These are phyloP conservation scores for Hecatera dysodea DNA, from an alignment of 2,888 invertebrate species.

Conservation along the genomic window DNA sequence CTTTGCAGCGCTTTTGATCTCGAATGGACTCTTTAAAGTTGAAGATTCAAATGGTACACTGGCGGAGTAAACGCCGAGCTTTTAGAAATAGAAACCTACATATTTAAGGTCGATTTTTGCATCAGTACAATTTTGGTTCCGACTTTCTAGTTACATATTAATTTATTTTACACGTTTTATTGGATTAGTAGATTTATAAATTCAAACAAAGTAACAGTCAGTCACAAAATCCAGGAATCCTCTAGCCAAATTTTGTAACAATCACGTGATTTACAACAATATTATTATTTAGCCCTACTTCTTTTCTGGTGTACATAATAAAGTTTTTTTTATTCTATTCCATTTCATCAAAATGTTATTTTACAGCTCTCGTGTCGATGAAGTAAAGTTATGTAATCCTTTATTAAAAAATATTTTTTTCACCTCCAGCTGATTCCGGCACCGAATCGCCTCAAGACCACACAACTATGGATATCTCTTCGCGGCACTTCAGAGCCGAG, in stretches of 20 bases:
- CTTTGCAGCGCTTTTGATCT: constrained; percentile 32
- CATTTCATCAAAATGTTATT: no score
- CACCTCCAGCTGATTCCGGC: constrained; percentile 88
- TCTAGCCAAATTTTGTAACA: no score
- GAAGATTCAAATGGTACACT: constrained; percentile 32
- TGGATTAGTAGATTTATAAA: neutral
- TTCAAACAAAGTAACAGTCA: no score
- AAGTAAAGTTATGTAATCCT: neutral
- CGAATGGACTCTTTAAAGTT: constrained; percentile 39
- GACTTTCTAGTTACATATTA: neutral
- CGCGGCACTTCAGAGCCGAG: constrained; percentile 85
- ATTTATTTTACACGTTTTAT: neutral
- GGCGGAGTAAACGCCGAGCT: neutral
- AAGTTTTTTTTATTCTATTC: no score
- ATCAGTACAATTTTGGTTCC: neutral
- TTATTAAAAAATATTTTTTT: neutral
- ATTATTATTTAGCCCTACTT: no score
- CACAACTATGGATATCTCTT: constrained; percentile 84
- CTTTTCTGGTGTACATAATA: no score
- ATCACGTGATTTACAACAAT: no score
- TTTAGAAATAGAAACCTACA: neutral
- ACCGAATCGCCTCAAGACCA: constrained; percentile 91
- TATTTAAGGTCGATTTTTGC: constrained; percentile 1
- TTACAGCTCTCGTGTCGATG: no score
- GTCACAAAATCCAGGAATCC: no score